Evolutionary conservation across 2,113 vertebrate species (phyloP), one percentile per base, ranked within the genome.

Genomic region (Centrocercus urophasianus): DNA sequence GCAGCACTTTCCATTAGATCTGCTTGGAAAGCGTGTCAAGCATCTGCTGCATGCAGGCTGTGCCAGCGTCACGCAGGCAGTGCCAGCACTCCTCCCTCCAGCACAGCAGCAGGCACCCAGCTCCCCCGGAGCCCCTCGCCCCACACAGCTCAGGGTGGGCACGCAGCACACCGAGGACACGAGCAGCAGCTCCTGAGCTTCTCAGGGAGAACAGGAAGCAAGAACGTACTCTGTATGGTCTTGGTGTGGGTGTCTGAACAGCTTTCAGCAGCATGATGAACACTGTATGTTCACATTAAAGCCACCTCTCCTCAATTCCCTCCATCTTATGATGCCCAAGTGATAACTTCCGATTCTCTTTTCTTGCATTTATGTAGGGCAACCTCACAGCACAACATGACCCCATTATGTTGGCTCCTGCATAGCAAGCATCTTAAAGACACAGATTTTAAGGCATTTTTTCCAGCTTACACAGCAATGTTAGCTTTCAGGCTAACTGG

Each of bases 11-110:
- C 73, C 48, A 73, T 50, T 11, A 34, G 60, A 16, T 50, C 25
- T 50, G 40, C 61, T 77, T 24, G 6, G 25, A 30, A 52, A 72
- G 50, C 2, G 0, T 2, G 1, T 38, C 50, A n/a, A 47, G 38
- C 28, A 66, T 8, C 73, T 65, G 61, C 17, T 40, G 54, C 0
- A 1, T 2, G n/a, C 10, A 5, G 32, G 43, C n/a, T 17, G 34
- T 1, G 19, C 30, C 15, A 38, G 57, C 6, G 0, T 50, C 27
- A 27, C 32, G 3, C 27, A 28, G 47, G 2, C 42, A 0, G 10
- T 38, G 56, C 78, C 67, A 32, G 14, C 34, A 8, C 8, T 0
- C n/a, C 59, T 82, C 66, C 63, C 63, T 11, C 20, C 7, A 54
- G 45, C 19, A 17, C 24, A 6, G 36, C 2, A 22, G 57, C 13